phyloP scores from a whole-genome alignment of 2,888 invertebrate genomes.

The Diabrotica balteata region DNA sequence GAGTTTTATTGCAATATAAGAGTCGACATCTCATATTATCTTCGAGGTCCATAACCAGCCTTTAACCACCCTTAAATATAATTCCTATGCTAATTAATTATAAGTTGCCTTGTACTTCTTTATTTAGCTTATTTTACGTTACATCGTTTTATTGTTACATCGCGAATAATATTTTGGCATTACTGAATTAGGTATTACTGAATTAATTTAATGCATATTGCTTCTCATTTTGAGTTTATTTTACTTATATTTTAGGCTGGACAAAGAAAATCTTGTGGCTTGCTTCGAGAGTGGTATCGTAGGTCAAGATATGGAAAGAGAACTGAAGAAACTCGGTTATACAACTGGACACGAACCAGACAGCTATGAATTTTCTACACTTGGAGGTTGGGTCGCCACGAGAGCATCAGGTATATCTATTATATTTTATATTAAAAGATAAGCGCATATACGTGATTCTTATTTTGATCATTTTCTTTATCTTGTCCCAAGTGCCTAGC shows the following conservation, averaged over 20 bases:
- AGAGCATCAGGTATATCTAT: slow-evolving; percentile 64
- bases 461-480: not conserved
- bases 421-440: not conserved
- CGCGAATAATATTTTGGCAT: no score
- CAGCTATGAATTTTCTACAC: slow-evolving; percentile 94
- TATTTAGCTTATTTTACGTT: no score
- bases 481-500: not conserved
- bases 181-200: no score
- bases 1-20: no score
- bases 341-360: slow-evolving; percentile 98
- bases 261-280: slow-evolving; percentile 81
- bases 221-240: not conserved
- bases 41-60: no score
- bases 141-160: no score
- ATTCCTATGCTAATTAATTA: no score
- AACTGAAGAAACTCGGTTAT: slow-evolving; percentile 77
- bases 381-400: slow-evolving; percentile 87
- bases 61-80: no score
- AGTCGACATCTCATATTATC: no score
- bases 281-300: slow-evolving; percentile 91
- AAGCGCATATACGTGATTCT: no score
- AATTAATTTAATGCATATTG: not conserved
- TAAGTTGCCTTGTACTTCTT: no score
- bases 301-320: slow-evolving; percentile 92
- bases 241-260: slow-evolving; percentile 68